These are phyloP conservation scores for Hyla sarda DNA, from an alignment of 2,113 vertebrate genomes.

Conservation along the genomic window DNA sequence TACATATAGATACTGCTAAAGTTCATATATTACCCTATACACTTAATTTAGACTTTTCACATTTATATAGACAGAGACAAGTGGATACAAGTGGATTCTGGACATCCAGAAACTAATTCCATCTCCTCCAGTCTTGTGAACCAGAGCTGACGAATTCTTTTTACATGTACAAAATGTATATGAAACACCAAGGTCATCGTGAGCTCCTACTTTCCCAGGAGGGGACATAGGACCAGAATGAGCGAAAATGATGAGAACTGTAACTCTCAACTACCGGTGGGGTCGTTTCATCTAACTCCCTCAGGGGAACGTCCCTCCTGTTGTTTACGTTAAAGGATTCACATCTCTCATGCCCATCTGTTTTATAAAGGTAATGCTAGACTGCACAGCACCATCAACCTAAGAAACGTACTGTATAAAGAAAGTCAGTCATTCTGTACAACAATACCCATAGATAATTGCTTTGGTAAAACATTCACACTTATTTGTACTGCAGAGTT, in stretches of 20 bases:
- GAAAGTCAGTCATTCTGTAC: slow-evolving; percentile 12
- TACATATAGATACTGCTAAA: not conserved
- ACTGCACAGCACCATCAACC: slow-evolving; percentile 35
- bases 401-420: slow-evolving; percentile 1
- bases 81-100: not conserved
- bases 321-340: slow-evolving; percentile 32
- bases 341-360: slow-evolving; percentile 28
- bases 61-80: not conserved
- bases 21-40: not conserved
- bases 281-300: not conserved
- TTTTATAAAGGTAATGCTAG: slow-evolving; percentile 20
- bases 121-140: slow-evolving; percentile 17
- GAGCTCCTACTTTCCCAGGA: slow-evolving; percentile 49
- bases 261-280: not conserved
- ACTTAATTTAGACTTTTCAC: not conserved
- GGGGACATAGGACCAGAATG: not conserved
- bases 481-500: not conserved
- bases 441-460: slow-evolving; percentile 4
- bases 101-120: slow-evolving; percentile 35
- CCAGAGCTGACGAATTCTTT: slow-evolving; percentile 44
- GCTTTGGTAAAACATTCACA: not conserved
- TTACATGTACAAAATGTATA: slow-evolving; percentile 38
- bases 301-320: not conserved
- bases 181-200: slow-evolving; percentile 5
- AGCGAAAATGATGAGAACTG: not conserved